phyloP scores from a whole-genome alignment of 1,140 invertebrate genomes.

The Dendroctonus ponderosae region DNA sequence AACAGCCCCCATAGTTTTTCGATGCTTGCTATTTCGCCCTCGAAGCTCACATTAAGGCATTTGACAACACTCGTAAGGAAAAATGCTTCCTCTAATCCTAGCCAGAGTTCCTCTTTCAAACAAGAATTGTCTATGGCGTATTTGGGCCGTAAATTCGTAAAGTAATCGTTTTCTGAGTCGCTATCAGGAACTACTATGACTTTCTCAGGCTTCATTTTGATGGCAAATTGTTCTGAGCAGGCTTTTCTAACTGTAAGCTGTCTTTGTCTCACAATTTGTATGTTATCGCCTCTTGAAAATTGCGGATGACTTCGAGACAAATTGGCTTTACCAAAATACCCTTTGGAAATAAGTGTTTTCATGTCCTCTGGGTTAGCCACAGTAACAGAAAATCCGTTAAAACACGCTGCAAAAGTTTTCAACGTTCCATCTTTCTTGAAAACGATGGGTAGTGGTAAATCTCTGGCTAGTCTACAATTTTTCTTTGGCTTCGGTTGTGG shows the following conservation, averaged over 20 bases:
- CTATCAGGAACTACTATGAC: slow-evolving; percentile 64
- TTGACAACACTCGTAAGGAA: slow-evolving; percentile 74
- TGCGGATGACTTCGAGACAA: slow-evolving; percentile 43
- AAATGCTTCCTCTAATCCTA: slow-evolving; percentile 76
- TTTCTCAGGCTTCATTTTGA: slow-evolving; percentile 41
- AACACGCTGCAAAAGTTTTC: slow-evolving; percentile 57
- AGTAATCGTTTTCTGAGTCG: slow-evolving; percentile 65
- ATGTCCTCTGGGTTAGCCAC: slow-evolving; percentile 62
- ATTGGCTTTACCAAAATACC: slow-evolving; percentile 71
- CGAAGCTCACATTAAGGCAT: slow-evolving; percentile 65
- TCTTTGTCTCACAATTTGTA: slow-evolving; percentile 42
- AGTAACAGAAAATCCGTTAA: slow-evolving; percentile 65
- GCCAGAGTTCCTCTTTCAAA: slow-evolving; percentile 62
- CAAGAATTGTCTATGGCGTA: slow-evolving; percentile 60
- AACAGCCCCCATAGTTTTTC: slow-evolving; percentile 66
- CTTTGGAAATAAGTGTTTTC: slow-evolving; percentile 63
- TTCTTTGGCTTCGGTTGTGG: slow-evolving; percentile 52
- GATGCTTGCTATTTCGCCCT: slow-evolving; percentile 58
- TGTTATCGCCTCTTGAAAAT: slow-evolving; percentile 29
- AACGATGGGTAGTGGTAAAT: slow-evolving; percentile 53
- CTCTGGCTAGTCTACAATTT: slow-evolving; percentile 44
- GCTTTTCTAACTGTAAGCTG: slow-evolving; percentile 44
- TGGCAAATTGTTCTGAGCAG: slow-evolving; percentile 12
- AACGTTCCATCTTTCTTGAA: slow-evolving; percentile 35
- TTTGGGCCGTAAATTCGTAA: slow-evolving; percentile 59